Evolutionary conservation across 2,888 invertebrate species (phyloP).

Genomic region (Alloscopus bannaensis): DNA sequence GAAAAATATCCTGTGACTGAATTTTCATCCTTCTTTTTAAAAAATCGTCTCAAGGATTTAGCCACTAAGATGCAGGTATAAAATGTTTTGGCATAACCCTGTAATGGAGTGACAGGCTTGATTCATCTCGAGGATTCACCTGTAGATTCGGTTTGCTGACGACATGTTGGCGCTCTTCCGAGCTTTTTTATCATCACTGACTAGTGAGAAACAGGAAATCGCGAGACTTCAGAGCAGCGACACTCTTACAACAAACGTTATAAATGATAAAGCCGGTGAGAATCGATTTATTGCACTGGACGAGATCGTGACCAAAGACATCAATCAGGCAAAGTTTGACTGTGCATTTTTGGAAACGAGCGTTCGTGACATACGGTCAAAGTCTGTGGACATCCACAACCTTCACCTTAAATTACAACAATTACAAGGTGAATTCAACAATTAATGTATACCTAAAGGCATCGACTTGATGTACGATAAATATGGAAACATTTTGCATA

Average conservation of each 20-base stretch:
- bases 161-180: not conserved
- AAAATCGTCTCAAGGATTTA: not conserved
- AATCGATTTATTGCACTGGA: not conserved
- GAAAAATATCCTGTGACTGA: not conserved
- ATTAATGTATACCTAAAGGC: too few species aligned
- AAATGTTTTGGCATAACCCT: too few species aligned
- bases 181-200: conserved; percentile 1
- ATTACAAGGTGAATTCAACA: not conserved
- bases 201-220: not conserved
- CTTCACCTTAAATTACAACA: conserved; percentile 9
- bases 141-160: not conserved
- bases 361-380: not conserved
- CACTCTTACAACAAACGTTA: conserved; percentile 3
- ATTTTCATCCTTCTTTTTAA: not conserved
- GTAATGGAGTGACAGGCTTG: too few species aligned
- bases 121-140: too few species aligned
- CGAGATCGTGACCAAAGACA: not conserved
- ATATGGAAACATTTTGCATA: too few species aligned
- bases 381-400: not conserved
- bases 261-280: not conserved
- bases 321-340: not conserved
- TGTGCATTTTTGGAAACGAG: not conserved
- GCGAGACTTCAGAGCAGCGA: conserved; percentile 2
- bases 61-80: not conserved
- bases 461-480: too few species aligned